phyloP scores from a whole-genome alignment of 2,113 vertebrate genomes.

The Crotalus tigris region DNA sequence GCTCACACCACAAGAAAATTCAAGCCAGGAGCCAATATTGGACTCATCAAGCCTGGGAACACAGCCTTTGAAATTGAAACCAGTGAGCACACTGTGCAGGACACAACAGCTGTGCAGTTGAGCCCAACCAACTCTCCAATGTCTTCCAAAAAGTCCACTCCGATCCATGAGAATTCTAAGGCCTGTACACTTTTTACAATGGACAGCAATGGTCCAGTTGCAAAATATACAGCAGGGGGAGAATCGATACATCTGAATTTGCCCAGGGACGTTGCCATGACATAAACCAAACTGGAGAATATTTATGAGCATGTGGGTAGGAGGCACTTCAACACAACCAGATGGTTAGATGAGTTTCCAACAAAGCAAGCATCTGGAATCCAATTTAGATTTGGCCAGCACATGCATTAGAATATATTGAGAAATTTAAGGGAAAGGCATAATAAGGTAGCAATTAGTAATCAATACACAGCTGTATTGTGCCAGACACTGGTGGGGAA shows the following conservation, averaged over 20 bases:
- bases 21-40: slow-evolving; percentile 70
- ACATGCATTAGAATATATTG: slow-evolving; percentile 26
- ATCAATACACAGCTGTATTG: not conserved
- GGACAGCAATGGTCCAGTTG: slow-evolving; percentile 64
- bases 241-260: slow-evolving; percentile 69
- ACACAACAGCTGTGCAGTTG: slow-evolving; percentile 89
- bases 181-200: slow-evolving; percentile 67
- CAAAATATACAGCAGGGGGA: slow-evolving; percentile 53
- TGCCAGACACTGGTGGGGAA: slow-evolving; percentile 16
- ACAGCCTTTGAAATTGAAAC: slow-evolving; percentile 90
- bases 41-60: slow-evolving; percentile 75
- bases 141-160: slow-evolving; percentile 81
- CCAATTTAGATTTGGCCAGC: slow-evolving; percentile 30
- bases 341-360: not conserved
- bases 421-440: slow-evolving; percentile 13
- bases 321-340: slow-evolving; percentile 20
- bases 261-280: slow-evolving; percentile 65
- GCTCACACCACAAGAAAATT: slow-evolving; percentile 58
- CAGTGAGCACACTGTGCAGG: slow-evolving; percentile 91
- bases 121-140: slow-evolving; percentile 85
- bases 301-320: slow-evolving; percentile 25
- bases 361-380: slow-evolving; percentile 34
- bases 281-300: slow-evolving; percentile 50
- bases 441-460: slow-evolving; percentile 8
- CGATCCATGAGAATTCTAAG: slow-evolving; percentile 47